These are phyloP conservation scores for Anaspis maculata DNA, from an alignment of 2,888 invertebrate species.

Conservation along the genomic window DNA sequence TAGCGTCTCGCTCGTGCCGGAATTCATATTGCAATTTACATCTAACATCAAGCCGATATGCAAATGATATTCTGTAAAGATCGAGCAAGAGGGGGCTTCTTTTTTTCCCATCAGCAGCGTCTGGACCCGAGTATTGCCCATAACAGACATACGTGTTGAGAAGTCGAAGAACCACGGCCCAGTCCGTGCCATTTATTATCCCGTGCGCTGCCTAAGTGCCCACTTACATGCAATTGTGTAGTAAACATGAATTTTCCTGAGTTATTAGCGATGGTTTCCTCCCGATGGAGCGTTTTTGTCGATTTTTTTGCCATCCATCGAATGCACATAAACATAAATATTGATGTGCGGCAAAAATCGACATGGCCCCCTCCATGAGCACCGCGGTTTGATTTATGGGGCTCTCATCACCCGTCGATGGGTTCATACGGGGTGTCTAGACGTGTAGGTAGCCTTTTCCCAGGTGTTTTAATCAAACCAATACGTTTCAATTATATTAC, in stretches of 20 bases:
- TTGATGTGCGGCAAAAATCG: slow-evolving; percentile 11
- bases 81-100: too few relatives aligned
- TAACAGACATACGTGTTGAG: slow-evolving; percentile 13
- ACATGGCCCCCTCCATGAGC: slow-evolving; percentile 15
- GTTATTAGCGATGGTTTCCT: slow-evolving; percentile 28
- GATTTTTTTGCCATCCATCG: slow-evolving; percentile 25
- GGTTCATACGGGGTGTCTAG: too few relatives aligned
- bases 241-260: slow-evolving; percentile 34
- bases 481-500: too few relatives aligned
- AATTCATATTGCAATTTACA: slow-evolving; percentile 14
- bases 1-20: slow-evolving; percentile 1
- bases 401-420: too few relatives aligned
- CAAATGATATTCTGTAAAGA: too few relatives aligned
- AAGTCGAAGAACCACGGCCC: slow-evolving; percentile 18
- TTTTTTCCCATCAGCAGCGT: too few relatives aligned
- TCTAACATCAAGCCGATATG: slow-evolving; percentile 16
- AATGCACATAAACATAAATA: slow-evolving; percentile 27
- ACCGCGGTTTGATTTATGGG: too few relatives aligned
- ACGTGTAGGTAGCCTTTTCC: too few relatives aligned
- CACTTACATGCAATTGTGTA: slow-evolving; percentile 35
- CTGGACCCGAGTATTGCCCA: too few relatives aligned
- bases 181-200: slow-evolving; percentile 24
- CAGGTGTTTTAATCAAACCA: too few relatives aligned
- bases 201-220: slow-evolving; percentile 22
- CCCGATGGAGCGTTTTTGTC: slow-evolving; percentile 26